Conservation (phyloP, 2,888 invertebrate genomes). For the Phrixothrix hirtus region DNA sequence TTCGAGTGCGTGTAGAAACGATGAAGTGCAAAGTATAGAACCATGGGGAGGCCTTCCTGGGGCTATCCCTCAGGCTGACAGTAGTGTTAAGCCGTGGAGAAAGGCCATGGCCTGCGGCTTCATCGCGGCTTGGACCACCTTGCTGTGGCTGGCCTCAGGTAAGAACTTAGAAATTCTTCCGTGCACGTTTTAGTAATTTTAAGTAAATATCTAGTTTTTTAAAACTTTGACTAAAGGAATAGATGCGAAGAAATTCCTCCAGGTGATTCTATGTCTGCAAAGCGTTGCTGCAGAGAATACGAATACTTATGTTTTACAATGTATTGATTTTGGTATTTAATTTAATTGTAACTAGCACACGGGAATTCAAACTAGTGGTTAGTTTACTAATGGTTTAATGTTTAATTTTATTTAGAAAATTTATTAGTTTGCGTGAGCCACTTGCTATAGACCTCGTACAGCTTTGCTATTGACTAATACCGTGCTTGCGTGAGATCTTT, state of each 20-base stretch:
- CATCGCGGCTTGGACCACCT: slow-evolving; percentile 56
- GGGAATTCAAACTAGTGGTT: slow-evolving; percentile 16
- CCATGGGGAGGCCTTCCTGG: slow-evolving; percentile 57
- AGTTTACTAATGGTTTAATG: slow-evolving; percentile 8
- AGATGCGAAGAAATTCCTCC: too few relatives aligned
- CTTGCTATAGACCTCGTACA: slow-evolving; percentile 9
- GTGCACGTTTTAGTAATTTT: neutral
- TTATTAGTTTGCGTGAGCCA: slow-evolving; percentile 24
- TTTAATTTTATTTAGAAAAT: slow-evolving; percentile 19
- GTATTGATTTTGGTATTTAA: slow-evolving; percentile 39
- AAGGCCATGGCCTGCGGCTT: slow-evolving; percentile 51
- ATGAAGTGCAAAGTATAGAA: slow-evolving; percentile 32
- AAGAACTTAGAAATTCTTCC: slow-evolving; percentile 29
- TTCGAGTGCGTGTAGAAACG: slow-evolving; percentile 25
- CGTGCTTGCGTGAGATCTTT: slow-evolving; percentile 24
- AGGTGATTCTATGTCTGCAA: neutral
- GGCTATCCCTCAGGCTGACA: slow-evolving; percentile 64
- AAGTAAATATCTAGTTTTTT: too few relatives aligned
- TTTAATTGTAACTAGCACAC: slow-evolving; percentile 37
- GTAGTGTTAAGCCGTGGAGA: slow-evolving; percentile 53
- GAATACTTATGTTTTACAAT: slow-evolving; percentile 8
- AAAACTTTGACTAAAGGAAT: too few relatives aligned
- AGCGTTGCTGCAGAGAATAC: slow-evolving; percentile 4
- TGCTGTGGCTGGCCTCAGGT: slow-evolving; percentile 55
- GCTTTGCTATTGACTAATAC: slow-evolving; percentile 9